These are phyloP conservation scores for Coturnix japonica DNA, from an alignment of 2,113 vertebrate genomes.

Conservation along the genomic window DNA sequence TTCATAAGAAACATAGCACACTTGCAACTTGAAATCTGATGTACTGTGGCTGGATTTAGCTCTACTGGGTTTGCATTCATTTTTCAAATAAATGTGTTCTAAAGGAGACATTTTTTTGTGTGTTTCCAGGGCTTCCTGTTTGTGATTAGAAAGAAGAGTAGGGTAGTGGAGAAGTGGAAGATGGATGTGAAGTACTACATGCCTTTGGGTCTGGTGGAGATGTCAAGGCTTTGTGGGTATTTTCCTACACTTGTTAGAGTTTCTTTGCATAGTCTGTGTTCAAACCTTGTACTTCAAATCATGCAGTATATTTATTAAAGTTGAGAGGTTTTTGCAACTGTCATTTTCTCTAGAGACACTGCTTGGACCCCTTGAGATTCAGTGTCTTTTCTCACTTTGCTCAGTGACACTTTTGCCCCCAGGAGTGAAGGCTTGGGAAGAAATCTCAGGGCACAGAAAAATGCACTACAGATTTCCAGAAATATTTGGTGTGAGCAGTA, in stretches of 20 bases:
- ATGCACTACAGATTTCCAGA: background rate
- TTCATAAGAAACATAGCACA: slow-evolving; percentile 35
- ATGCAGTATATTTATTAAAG: background rate
- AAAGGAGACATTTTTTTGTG: background rate
- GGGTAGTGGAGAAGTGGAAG: background rate
- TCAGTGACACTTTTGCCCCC: background rate
- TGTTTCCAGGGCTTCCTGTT: background rate
- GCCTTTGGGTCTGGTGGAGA: accelerated
- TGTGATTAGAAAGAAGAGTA: background rate
- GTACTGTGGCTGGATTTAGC: slow-evolving; percentile 20
- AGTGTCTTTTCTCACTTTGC: background rate
- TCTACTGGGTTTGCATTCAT: background rate
- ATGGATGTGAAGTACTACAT: background rate
- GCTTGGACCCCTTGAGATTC: background rate
- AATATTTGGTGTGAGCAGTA: background rate
- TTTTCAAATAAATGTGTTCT: slow-evolving; percentile 12
- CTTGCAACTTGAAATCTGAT: slow-evolving; percentile 54
- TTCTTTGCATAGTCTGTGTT: background rate
- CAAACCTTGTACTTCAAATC: background rate
- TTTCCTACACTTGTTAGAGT: background rate
- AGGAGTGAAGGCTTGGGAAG: background rate
- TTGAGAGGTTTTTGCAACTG: background rate
- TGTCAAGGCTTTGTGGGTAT: background rate
- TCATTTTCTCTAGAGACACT: background rate
- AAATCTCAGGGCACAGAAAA: background rate